These are phyloP conservation scores for Pachyrhynchus sulphureomaculatus DNA, from an alignment of 1,140 invertebrate species.

Conservation along the genomic window DNA sequence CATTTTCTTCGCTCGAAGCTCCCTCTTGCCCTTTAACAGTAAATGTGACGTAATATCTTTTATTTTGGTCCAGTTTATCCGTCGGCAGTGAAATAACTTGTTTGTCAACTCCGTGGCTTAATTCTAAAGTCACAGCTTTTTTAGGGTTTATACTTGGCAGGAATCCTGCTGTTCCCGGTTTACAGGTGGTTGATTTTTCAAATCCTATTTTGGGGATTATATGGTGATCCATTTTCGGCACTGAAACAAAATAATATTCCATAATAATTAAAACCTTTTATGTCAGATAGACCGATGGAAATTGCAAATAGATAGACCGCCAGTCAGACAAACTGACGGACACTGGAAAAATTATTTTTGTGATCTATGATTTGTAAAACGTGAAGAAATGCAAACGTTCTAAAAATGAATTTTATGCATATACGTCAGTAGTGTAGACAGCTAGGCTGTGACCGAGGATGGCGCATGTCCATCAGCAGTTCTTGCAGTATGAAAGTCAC, in stretches of 20 bases:
- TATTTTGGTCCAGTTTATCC: slow-evolving; percentile 81
- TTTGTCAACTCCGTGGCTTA: slow-evolving; percentile 76
- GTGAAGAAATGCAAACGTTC: too few relatives aligned
- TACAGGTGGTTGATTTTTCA: slow-evolving; percentile 49
- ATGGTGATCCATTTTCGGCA: slow-evolving; percentile 72
- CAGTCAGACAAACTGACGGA: too few relatives aligned
- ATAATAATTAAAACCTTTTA: not conserved
- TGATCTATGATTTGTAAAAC: too few relatives aligned
- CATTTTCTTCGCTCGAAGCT: slow-evolving; percentile 29
- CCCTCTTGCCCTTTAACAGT: slow-evolving; percentile 69
- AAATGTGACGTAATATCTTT: slow-evolving; percentile 87
- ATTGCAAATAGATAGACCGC: too few relatives aligned
- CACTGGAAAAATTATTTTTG: too few relatives aligned
- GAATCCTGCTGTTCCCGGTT: slow-evolving; percentile 53
- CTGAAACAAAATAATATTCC: slow-evolving; percentile 50
- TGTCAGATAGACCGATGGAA: too few relatives aligned
- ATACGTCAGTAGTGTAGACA: too few relatives aligned
- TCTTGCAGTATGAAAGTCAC: too few relatives aligned
- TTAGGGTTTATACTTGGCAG: slow-evolving; percentile 61
- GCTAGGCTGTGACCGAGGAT: too few relatives aligned
- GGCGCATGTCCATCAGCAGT: too few relatives aligned
- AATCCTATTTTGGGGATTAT: slow-evolving; percentile 69
- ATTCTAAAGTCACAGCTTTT: slow-evolving; percentile 68
- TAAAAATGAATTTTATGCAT: too few relatives aligned
- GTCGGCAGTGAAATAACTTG: slow-evolving; percentile 82